Percentiles rank a stretch among this genome's conserved stretches.
Evolutionary conservation across 2,113 vertebrate species (phyloP).

Genomic region (Sprattus sprattus): DNA sequence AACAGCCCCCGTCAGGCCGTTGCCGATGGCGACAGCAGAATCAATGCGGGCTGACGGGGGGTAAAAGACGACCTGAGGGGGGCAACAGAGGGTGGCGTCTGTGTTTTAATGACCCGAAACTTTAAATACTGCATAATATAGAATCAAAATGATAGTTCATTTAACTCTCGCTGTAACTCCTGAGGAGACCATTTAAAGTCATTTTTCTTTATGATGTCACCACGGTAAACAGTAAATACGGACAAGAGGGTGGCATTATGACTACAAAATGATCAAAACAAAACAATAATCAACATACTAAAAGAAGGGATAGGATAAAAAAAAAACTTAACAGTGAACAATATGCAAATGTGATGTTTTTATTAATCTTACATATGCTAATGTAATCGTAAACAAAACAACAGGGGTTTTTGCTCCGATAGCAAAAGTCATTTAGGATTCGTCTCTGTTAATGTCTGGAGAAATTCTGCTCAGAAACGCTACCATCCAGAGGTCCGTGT

Average conservation of each 20-base stretch:
- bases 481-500: background rate
- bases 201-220: slow-evolving; percentile 97
- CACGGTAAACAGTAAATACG: slow-evolving; percentile 91
- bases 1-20: slow-evolving; percentile 79
- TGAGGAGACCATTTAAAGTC: slow-evolving; percentile 93
- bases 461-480: background rate
- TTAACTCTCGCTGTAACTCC: slow-evolving; percentile 92
- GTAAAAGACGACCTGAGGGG: slow-evolving; percentile 85
- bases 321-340: slow-evolving; percentile 13
- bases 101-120: slow-evolving; percentile 99
- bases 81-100: slow-evolving; percentile 88
- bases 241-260: slow-evolving; percentile 64
- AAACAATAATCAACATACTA: slow-evolving; percentile 63
- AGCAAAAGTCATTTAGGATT: slow-evolving; percentile 6
- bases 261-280: slow-evolving; percentile 56
- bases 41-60: slow-evolving; percentile 82
- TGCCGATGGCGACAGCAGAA: slow-evolving; percentile 85
- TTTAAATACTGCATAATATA: slow-evolving; percentile 99
- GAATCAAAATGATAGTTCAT: slow-evolving; percentile 98
- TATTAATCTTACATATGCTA: slow-evolving; percentile 19
- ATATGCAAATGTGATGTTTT: slow-evolving; percentile 18
- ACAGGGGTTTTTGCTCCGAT: background rate
- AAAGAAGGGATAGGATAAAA: slow-evolving; percentile 5
- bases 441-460: background rate
- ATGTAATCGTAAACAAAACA: slow-evolving; percentile 14